These are phyloP conservation scores for Alviniconcha marisindica DNA, from an alignment of 1,140 invertebrate genomes.

Conservation along the genomic window DNA sequence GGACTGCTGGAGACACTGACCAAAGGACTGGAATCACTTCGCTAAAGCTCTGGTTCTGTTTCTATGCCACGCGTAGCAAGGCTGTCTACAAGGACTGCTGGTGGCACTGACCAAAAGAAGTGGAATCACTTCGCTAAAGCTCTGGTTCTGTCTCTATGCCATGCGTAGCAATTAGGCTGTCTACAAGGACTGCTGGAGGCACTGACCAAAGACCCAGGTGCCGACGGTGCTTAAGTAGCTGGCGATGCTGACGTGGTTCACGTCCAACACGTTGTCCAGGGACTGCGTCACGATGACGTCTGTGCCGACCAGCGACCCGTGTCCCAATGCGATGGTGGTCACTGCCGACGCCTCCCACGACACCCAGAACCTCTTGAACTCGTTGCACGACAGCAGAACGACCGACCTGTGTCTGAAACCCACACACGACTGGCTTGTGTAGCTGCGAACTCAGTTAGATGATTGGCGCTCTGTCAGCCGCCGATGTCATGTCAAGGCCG, in stretches of 20 bases:
- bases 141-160: not conserved
- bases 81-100: no score
- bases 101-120: no score
- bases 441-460: no score
- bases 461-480: no score
- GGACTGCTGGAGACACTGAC: no score
- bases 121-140: no score
- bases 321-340: not conserved
- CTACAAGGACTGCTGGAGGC: not conserved
- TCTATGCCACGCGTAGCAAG: no score
- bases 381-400: not conserved
- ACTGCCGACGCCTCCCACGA: not conserved
- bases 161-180: not conserved
- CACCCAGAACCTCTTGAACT: not conserved
- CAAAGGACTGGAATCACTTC: no score
- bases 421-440: no score
- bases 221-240: not conserved
- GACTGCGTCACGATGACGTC: not conserved
- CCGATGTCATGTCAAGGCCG: no score
- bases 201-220: not conserved
- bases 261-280: not conserved
- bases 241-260: constrained; percentile 5
- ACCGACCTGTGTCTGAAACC: no score
- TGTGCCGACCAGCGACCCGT: not conserved
- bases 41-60: no score